Conservation (phyloP, 35 echinoderm and acorn worm species). For the Ophiothrix spiculata region DNA sequence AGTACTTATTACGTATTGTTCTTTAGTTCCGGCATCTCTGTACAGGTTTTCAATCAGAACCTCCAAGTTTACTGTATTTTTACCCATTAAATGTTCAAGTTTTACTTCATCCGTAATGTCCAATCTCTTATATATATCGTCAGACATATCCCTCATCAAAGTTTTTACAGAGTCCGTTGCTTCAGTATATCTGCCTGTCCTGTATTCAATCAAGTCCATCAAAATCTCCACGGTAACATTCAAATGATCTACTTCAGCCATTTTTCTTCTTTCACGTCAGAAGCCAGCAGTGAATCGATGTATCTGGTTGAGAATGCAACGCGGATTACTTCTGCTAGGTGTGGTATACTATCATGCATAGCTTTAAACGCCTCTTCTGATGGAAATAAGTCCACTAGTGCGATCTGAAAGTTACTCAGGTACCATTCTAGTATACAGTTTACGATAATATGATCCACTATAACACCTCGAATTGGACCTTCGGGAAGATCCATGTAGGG, state of each 20-base stretch:
- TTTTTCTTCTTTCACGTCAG: not conserved
- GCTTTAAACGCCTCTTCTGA: not conserved
- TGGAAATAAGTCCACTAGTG: not conserved
- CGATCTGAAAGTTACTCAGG: not conserved
- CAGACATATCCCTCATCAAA: not conserved
- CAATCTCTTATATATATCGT: not conserved
- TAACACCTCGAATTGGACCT: too few species aligned
- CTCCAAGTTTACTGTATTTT: not conserved
- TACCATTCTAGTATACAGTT: not conserved
- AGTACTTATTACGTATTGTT: not conserved
- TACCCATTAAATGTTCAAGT: not conserved
- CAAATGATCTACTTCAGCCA: not conserved
- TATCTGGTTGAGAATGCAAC: not conserved
- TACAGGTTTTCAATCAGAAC: not conserved
- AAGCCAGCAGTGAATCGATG: not conserved
- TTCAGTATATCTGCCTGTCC: not conserved
- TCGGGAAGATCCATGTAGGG: too few species aligned
- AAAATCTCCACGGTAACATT: not conserved
- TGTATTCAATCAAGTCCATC: not conserved
- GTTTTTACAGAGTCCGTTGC: not conserved
- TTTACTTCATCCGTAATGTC: not conserved
- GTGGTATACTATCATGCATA: not conserved
- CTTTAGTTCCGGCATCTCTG: not conserved
- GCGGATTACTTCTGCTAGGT: not conserved
- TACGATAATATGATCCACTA: not conserved